A percentile compares a stretch with the other conserved stretches of the same genome.
phyloP scores from a whole-genome alignment of 2,888 invertebrate species.

The Argyresthia goedartella region DNA sequence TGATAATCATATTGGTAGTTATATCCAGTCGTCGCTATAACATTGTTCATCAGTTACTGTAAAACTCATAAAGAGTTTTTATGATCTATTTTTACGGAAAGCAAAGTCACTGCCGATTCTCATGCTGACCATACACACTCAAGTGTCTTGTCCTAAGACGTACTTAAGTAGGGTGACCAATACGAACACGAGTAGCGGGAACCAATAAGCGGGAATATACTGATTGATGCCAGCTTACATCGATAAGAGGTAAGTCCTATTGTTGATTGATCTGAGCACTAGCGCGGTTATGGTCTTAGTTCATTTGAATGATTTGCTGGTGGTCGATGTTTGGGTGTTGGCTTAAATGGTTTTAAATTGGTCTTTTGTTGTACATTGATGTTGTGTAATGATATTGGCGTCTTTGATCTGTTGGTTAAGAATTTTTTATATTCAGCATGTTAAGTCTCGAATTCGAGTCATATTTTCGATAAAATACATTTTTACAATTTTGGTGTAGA shows the following conservation, averaged over 20 bases:
- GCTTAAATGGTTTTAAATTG: background rate
- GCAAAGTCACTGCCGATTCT: background rate
- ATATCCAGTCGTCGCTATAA: too few species aligned
- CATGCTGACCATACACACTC: background rate
- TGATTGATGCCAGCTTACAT: conserved; percentile 40
- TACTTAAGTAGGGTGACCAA: conserved; percentile 35
- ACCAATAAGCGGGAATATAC: conserved; percentile 21
- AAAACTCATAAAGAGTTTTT: too few species aligned
- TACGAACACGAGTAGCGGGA: conserved; percentile 20
- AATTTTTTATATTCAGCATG: too few species aligned
- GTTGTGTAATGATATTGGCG: too few species aligned
- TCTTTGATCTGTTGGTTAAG: too few species aligned
- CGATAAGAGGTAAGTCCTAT: conserved; percentile 45
- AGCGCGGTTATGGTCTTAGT: conserved; percentile 5
- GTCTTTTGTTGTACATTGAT: background rate
- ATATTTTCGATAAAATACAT: too few species aligned
- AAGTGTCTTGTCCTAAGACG: background rate
- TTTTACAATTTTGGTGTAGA: too few species aligned
- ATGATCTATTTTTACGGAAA: too few species aligned
- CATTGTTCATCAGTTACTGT: background rate
- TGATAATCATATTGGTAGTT: too few species aligned
- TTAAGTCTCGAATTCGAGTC: too few species aligned
- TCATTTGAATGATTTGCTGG: conserved; percentile 15
- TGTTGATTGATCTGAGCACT: conserved; percentile 29
- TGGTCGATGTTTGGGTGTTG: conserved; percentile 8